These are phyloP conservation scores for Corvus hawaiiensis DNA, from an alignment of 2,113 vertebrate genomes.

Conservation along the genomic window DNA sequence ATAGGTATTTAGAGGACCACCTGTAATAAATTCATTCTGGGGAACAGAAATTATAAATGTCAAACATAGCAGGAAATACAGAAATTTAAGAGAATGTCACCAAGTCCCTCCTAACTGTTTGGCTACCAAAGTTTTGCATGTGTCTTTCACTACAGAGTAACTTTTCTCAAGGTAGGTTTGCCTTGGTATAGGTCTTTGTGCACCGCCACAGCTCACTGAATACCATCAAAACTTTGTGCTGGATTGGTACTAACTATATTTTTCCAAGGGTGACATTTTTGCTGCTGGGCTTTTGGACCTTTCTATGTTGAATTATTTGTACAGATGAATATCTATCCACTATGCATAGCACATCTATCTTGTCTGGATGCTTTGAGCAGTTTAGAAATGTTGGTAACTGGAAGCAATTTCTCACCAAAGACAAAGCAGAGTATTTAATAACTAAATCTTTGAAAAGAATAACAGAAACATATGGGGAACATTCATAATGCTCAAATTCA, in stretches of 20 bases:
- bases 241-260: not conserved
- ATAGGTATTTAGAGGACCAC: not conserved
- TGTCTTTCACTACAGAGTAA: not conserved
- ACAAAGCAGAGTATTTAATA: not conserved
- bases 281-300: not conserved
- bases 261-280: not conserved
- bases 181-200: not conserved
- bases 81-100: not conserved
- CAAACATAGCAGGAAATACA: rapidly evolving
- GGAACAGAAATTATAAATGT: not conserved
- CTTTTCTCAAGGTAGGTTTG: not conserved
- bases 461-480: not conserved
- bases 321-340: not conserved
- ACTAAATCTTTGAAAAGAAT: not conserved
- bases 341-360: not conserved
- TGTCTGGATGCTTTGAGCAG: not conserved
- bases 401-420: constrained; percentile 15
- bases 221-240: not conserved
- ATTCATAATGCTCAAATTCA: not conserved
- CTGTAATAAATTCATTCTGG: not conserved
- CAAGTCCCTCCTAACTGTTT: not conserved
- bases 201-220: not conserved
- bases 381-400: constrained; percentile 13
- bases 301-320: not conserved
- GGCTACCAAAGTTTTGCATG: not conserved